phyloP scores from a whole-genome alignment of 2,797 vertebrate species.

The Hephaestus fuliginosus region DNA sequence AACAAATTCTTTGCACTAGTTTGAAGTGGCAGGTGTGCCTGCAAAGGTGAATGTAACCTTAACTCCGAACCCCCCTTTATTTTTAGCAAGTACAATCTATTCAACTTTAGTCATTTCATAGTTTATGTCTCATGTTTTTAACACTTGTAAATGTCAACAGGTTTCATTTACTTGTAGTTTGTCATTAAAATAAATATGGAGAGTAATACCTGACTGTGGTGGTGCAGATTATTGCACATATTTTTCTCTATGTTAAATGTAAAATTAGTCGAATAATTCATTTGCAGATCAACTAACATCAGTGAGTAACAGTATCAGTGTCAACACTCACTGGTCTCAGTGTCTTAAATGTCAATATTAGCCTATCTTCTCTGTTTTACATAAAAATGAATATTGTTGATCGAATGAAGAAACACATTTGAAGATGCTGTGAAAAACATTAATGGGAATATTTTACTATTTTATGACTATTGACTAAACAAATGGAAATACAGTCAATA shows the following conservation, averaged over 20 bases:
- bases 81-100: slow-evolving; percentile 77
- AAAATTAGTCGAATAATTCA: background rate
- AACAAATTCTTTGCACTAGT: slow-evolving; percentile 74
- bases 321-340: background rate
- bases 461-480: background rate
- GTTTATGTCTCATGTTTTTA: slow-evolving; percentile 54
- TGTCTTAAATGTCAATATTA: background rate
- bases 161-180: slow-evolving; percentile 52
- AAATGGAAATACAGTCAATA: background rate
- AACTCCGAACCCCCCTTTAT: slow-evolving; percentile 23
- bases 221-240: background rate
- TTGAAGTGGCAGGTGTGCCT: slow-evolving; percentile 52
- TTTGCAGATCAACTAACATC: background rate
- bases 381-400: background rate
- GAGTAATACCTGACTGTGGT: slow-evolving; percentile 9
- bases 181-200: slow-evolving; percentile 67
- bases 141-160: slow-evolving; percentile 46
- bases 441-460: background rate
- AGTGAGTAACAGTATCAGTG: background rate
- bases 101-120: slow-evolving; percentile 43
- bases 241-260: background rate
- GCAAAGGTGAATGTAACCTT: slow-evolving; percentile 70
- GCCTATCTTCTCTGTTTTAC: background rate
- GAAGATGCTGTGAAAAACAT: background rate
- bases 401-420: background rate